Percentiles rank a stretch among this genome's conserved stretches.
phyloP scores from a whole-genome alignment of 2,888 invertebrate genomes.

The Bimastos eiseni region DNA sequence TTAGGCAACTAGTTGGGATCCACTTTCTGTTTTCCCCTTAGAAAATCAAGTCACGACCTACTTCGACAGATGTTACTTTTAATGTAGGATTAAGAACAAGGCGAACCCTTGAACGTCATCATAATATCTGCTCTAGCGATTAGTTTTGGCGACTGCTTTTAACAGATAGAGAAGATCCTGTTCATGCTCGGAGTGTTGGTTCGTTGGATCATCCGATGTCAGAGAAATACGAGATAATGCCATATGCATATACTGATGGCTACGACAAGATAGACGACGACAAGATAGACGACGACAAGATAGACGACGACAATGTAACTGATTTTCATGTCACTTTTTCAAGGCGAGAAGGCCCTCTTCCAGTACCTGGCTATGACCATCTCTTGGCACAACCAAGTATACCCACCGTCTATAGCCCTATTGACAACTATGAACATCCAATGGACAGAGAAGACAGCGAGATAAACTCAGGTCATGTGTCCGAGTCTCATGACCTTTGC shows the following conservation, averaged over 20 bases:
- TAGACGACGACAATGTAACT: background rate
- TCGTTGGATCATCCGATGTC: background rate
- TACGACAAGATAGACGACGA: background rate
- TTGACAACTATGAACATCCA: constrained; percentile 2
- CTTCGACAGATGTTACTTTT: background rate
- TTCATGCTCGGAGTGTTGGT: background rate
- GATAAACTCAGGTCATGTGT: background rate
- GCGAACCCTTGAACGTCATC: background rate
- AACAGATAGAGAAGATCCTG: background rate
- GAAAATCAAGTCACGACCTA: too few relatives aligned
- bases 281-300: background rate
- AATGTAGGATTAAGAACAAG: background rate
- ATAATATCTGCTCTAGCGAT: background rate
- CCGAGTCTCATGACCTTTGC: background rate
- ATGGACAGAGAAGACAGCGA: background rate
- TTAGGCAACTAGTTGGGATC: too few relatives aligned
- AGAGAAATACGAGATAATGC: background rate
- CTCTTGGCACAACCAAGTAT: background rate
- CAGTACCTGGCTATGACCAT: background rate
- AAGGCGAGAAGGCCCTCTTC: background rate
- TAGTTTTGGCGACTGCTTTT: background rate
- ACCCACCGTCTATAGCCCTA: background rate
- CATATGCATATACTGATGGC: background rate
- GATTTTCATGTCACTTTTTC: background rate
- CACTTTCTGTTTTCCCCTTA: too few relatives aligned